A percentile compares a stretch with the other conserved stretches of the same genome.
phyloP scores from a whole-genome alignment of 2,113 vertebrate genomes.

The Crotalus helleri region DNA sequence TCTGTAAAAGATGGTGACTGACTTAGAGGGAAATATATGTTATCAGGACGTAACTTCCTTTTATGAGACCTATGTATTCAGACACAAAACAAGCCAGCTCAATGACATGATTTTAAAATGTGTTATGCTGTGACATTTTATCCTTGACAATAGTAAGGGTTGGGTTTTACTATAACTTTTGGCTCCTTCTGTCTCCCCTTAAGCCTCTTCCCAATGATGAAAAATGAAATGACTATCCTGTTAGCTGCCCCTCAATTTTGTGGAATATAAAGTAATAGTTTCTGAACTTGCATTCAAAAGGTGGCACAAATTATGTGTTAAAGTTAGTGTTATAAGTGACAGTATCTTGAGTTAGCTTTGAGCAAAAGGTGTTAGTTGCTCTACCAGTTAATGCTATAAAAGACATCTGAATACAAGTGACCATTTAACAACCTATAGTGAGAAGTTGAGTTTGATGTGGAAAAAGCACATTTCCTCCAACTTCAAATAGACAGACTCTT shows the following conservation, averaged over 20 bases:
- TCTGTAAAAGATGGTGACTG: conserved; percentile 1
- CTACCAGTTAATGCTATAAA: neutral
- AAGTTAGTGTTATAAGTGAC: neutral
- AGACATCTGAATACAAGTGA: neutral
- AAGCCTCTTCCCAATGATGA: neutral
- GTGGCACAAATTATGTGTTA: conserved; percentile 26
- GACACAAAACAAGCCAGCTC: neutral
- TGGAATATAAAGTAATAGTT: conserved; percentile 43
- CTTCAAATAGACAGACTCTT: neutral
- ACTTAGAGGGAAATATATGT: neutral
- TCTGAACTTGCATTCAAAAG: conserved; percentile 42
- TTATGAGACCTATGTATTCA: neutral
- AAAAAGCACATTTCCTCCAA: neutral
- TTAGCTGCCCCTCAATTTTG: fast-evolving
- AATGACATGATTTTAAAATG: neutral
- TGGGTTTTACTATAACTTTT: neutral
- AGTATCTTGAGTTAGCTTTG: neutral
- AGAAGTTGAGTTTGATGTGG: neutral
- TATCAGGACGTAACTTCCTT: neutral
- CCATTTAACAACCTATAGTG: neutral
- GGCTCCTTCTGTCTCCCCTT: neutral
- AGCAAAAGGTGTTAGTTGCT: neutral
- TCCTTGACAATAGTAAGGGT: neutral
- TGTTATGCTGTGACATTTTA: neutral
- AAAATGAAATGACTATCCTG: neutral